Percentiles rank a stretch among this genome's conserved stretches.
phyloP scores from a whole-genome alignment of 2,113 vertebrate genomes.

The Solea solea region DNA sequence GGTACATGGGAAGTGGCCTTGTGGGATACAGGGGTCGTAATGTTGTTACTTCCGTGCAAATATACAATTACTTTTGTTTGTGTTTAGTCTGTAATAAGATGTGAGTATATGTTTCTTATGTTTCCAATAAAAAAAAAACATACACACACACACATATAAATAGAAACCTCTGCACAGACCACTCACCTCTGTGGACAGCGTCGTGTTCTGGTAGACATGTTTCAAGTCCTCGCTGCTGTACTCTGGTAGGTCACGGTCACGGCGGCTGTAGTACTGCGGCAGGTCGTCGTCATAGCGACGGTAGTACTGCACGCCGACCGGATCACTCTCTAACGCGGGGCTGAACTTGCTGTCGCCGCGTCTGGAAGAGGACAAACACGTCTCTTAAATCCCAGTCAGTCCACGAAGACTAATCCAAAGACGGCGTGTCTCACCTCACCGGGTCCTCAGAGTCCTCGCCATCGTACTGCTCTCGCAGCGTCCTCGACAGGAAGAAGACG shows the following conservation, averaged over 20 bases:
- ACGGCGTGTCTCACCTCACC: constrained; percentile 76
- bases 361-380: constrained; percentile 61
- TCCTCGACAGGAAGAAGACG: constrained; percentile 88
- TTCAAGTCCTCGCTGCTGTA: constrained; percentile 56
- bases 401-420: neutral
- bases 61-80: no score
- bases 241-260: constrained; percentile 64
- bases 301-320: constrained; percentile 78
- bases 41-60: no score
- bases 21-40: no score
- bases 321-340: constrained; percentile 84
- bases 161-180: no score
- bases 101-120: no score
- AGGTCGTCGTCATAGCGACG: constrained; percentile 76
- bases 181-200: constrained; percentile 85
- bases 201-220: constrained; percentile 68
- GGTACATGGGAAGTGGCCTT: no score
- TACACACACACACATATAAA: no score
- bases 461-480: constrained; percentile 84
- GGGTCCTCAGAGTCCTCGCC: constrained; percentile 84
- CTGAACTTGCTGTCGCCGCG: constrained; percentile 86
- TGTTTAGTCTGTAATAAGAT: no score
- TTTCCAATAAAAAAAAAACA: no score
- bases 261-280: constrained; percentile 73
- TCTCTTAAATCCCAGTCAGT: neutral